Evolutionary conservation across 2,113 vertebrate species (phyloP), one percentile per base, ranked within the genome.

Genomic region (Cygnus buccinator): DNA sequence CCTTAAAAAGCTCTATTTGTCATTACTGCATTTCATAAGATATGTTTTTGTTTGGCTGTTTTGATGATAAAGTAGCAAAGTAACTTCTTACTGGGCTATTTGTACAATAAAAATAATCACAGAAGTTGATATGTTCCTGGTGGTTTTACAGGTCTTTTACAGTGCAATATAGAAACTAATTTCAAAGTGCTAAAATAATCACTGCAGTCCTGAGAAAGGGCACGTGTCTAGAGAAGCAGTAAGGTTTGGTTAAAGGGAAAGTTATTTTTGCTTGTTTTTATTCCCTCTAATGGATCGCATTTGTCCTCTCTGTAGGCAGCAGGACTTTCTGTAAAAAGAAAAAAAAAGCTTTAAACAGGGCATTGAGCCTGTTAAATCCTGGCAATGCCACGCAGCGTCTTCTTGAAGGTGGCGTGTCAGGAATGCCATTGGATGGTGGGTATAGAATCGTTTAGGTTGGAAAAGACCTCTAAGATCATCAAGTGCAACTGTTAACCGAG

Each of bases 381-480:
- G 98, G 98, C n/a, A 97, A 98, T 3, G 98, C 98, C 41, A 50
- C 98, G 97, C 97, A 98, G 39, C 88, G 94, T 28, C 97, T 98
- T 35, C 95, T 98, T n/a, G 98, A 98, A 94, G 98, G 98, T 50
- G 94, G 98, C 37, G 96, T 98, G 44, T 97, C 97, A 0, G 98
- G 98, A 77, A 96, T 95, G 3, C 97, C 98, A n/a, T 92, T 98
- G 37, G 76, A 97, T 97, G 98, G 98, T 98, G 73, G 65, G 92
- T 90, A 48, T 44, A 44, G 44, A 44, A 44, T 44, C 44, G 18
- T 44, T 44, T 44, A 44, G 7, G 16, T 44, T 44, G 44, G 44
- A 44, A 44, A 44, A 44, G 3, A 44, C 44, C 44, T 46, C 46
- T 46, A 46, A 46, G 19, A 48, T 48, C 46, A 48, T 22, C 46